These are phyloP conservation scores for Diarsia brunnea DNA, from an alignment of 2,888 invertebrate genomes.

Conservation along the genomic window DNA sequence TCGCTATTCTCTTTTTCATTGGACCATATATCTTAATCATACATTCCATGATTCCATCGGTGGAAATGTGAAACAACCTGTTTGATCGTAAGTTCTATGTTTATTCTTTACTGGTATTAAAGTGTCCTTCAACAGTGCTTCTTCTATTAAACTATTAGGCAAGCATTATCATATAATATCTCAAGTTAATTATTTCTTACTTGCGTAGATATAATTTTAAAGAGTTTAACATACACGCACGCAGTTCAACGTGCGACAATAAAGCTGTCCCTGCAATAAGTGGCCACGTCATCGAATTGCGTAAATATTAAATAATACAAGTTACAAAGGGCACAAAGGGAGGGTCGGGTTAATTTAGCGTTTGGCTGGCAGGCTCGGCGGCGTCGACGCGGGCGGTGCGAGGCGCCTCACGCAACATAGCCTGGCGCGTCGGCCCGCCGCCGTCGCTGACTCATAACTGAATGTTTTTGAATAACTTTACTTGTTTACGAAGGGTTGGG, in stretches of 20 bases:
- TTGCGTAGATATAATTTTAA: background rate
- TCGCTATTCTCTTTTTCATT: background rate
- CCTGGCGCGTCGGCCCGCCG: slow-evolving; percentile 60
- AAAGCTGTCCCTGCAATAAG: background rate
- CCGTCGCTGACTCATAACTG: slow-evolving; percentile 65
- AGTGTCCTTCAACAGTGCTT: background rate
- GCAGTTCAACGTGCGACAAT: background rate
- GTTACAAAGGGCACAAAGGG: slow-evolving; percentile 37
- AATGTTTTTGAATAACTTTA: slow-evolving; percentile 53
- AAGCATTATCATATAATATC: background rate
- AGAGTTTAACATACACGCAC: background rate
- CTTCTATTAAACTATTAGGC: background rate
- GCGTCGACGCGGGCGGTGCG: slow-evolving; percentile 18
- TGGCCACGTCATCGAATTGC: slow-evolving; percentile 54
- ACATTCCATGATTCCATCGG: background rate
- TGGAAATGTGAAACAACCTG: background rate
- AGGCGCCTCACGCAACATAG: slow-evolving; percentile 69
- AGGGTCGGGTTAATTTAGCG: slow-evolving; percentile 63
- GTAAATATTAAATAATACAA: slow-evolving; percentile 67
- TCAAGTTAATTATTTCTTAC: background rate
- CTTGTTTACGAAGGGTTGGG: slow-evolving; percentile 14
- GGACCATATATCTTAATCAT: background rate
- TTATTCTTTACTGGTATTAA: background rate
- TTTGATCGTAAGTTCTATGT: background rate
- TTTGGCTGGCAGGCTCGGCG: slow-evolving; percentile 52